These are phyloP conservation scores for Phataginus tetradactyla DNA, from an alignment of 2,797 vertebrate species.

Conservation along the genomic window DNA sequence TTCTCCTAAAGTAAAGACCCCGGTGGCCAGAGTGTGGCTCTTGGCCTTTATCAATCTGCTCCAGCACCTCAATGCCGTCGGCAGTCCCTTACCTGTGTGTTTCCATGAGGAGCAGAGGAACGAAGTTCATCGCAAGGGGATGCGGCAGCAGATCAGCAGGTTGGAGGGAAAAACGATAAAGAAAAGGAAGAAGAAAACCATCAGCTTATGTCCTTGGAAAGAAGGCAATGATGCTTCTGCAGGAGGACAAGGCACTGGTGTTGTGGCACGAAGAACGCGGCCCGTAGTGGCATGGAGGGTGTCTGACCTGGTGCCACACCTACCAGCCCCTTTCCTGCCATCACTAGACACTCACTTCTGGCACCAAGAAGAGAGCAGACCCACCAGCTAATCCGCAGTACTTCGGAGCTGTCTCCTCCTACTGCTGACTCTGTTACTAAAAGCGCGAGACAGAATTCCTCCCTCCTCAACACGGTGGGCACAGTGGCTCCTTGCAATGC, in stretches of 20 bases:
- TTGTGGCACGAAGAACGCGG: not conserved
- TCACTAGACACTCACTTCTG: slow-evolving; percentile 30
- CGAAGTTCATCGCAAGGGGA: not conserved
- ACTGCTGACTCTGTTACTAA: not conserved
- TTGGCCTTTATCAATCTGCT: not conserved
- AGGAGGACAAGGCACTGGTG: not conserved
- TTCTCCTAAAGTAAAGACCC: not conserved
- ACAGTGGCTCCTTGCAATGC: not conserved
- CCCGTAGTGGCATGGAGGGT: not conserved
- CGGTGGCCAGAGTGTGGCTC: no score
- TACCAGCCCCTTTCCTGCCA: not conserved
- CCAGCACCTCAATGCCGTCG: not conserved
- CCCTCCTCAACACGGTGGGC: not conserved
- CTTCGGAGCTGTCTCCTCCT: not conserved
- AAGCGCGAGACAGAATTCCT: not conserved
- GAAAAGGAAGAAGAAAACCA: not conserved
- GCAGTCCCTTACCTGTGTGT: slow-evolving; percentile 69
- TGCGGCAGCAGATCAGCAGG: not conserved
- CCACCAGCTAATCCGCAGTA: not conserved
- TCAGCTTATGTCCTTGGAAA: slow-evolving; percentile 17
- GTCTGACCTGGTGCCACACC: not conserved
- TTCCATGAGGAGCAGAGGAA: not conserved
- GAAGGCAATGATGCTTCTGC: not conserved
- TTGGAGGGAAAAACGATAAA: not conserved
- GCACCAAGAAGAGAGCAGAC: slow-evolving; percentile 17